These are phyloP conservation scores for Dichetophora obliterata DNA, from an alignment of 2,888 invertebrate species.

Conservation along the genomic window DNA sequence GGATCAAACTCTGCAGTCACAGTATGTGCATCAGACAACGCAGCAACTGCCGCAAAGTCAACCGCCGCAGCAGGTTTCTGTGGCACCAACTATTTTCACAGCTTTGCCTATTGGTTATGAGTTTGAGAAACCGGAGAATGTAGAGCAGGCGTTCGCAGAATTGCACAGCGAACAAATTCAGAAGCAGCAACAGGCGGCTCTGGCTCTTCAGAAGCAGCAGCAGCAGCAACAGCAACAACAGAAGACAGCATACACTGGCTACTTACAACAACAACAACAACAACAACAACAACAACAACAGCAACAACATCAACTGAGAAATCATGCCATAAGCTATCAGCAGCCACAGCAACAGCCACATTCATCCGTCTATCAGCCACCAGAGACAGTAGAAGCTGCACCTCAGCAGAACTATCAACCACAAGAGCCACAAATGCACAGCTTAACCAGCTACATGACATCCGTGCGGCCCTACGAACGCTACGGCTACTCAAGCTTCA, in stretches of 20 bases:
- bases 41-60: background rate
- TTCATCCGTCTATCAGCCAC: slow-evolving; percentile 44
- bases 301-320: background rate
- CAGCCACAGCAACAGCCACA: slow-evolving; percentile 39
- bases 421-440: slow-evolving; percentile 49
- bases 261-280: background rate
- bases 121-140: slow-evolving; percentile 56
- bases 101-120: slow-evolving; percentile 58
- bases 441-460: slow-evolving; percentile 60
- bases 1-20: background rate
- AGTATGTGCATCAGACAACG: background rate
- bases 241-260: slow-evolving; percentile 13
- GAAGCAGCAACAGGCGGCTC: slow-evolving; percentile 47
- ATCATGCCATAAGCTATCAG: background rate
- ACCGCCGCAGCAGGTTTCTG: background rate
- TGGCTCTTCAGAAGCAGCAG: slow-evolving; percentile 42
- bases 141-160: slow-evolving; percentile 55
- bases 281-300: too few relatives aligned
- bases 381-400: slow-evolving; percentile 37
- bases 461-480: slow-evolving; percentile 58
- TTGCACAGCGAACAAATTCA: slow-evolving; percentile 54
- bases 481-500: slow-evolving; percentile 54
- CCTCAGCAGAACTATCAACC: background rate
- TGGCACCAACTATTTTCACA: background rate
- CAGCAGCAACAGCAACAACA: slow-evolving; percentile 19